phyloP scores from a whole-genome alignment of 2,888 invertebrate genomes.

The Parthenolecanium corni region DNA sequence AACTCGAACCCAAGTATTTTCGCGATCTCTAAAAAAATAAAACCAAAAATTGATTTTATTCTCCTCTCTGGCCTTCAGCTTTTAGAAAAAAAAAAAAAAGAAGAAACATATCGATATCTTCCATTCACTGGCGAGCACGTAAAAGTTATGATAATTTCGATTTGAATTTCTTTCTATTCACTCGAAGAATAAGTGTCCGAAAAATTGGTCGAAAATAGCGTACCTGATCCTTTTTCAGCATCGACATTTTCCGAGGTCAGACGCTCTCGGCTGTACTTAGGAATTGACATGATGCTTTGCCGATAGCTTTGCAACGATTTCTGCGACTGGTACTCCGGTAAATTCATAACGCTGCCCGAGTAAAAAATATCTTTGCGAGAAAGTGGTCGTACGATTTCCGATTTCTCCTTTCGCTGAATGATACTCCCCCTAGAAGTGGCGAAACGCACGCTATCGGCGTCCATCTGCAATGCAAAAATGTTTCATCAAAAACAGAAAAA shows the following conservation, averaged over 20 bases:
- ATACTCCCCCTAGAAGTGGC: constrained; percentile 50
- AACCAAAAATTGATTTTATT: not conserved
- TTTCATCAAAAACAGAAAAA: not conserved
- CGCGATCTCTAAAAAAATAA: no score
- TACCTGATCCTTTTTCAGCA: constrained; percentile 28
- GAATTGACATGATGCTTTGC: constrained; percentile 80
- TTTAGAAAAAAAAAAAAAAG: not conserved
- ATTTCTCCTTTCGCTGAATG: constrained; percentile 44
- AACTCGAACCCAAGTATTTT: no score
- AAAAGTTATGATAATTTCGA: no score
- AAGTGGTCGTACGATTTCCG: constrained; percentile 58
- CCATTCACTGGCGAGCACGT: no score
- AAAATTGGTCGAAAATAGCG: no score
- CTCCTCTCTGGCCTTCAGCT: not conserved
- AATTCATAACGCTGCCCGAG: constrained; percentile 84
- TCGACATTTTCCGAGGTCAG: constrained; percentile 32
- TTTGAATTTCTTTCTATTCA: no score
- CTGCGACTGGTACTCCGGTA: constrained; percentile 87
- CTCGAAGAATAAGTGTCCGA: no score
- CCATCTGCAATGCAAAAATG: constrained; percentile 36
- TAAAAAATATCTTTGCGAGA: constrained; percentile 96
- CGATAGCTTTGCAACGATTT: constrained; percentile 81
- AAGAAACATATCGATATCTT: no score
- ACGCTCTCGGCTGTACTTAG: constrained; percentile 41
- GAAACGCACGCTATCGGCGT: constrained; percentile 57